Conservation (phyloP, 2,888 invertebrate species). For the Athetis lepigone region DNA sequence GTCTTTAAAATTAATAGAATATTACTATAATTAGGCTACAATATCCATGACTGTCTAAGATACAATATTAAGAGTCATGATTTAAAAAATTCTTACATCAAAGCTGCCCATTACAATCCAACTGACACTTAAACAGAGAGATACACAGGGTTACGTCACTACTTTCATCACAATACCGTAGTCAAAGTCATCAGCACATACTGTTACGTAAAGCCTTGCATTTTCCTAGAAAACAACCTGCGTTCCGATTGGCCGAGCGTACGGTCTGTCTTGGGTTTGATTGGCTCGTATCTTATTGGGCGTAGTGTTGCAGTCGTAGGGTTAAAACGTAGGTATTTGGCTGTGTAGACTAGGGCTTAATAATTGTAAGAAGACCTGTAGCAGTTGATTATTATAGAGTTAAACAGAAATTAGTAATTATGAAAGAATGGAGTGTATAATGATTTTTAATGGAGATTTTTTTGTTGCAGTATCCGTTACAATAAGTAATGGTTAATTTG, state of each 20-base stretch:
- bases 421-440: constrained; percentile 34
- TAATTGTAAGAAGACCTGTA: background rate
- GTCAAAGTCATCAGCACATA: constrained; percentile 24
- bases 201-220: constrained; percentile 33
- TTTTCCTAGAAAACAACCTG: constrained; percentile 55
- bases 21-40: too few relatives aligned
- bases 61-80: too few relatives aligned
- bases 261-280: constrained; percentile 62
- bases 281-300: constrained; percentile 61
- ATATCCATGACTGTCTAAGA: too few relatives aligned
- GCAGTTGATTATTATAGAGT: background rate
- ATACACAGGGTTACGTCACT: background rate
- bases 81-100: too few relatives aligned
- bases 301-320: constrained; percentile 45
- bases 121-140: background rate
- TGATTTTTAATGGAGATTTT: constrained; percentile 16
- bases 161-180: constrained; percentile 25
- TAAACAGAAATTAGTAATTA: constrained; percentile 18
- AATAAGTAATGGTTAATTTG: constrained; percentile 12
- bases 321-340: constrained; percentile 29
- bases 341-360: constrained; percentile 1
- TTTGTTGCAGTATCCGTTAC: constrained; percentile 14
- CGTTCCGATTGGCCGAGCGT: constrained; percentile 57
- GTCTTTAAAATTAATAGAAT: too few relatives aligned
- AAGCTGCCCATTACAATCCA: background rate